These are phyloP conservation scores for Lasioglossum lativentre DNA, from an alignment of 2,888 invertebrate species.

Conservation along the genomic window DNA sequence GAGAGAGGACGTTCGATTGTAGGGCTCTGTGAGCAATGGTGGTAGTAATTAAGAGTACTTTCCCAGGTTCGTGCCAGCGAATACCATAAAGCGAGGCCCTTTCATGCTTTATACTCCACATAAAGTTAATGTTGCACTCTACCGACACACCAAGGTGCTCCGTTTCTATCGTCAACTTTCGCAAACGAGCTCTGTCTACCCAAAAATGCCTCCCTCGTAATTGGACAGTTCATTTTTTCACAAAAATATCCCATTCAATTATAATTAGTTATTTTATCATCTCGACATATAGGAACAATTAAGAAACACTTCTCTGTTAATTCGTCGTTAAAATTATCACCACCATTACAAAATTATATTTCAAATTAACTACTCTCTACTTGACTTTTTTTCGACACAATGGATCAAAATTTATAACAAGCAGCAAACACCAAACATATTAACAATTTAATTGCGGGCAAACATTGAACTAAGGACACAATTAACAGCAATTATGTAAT, in stretches of 20 bases:
- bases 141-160: neutral
- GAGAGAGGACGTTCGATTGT: neutral
- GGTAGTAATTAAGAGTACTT: constrained; percentile 8
- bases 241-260: neutral
- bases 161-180: neutral
- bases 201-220: neutral
- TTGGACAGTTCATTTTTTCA: neutral
- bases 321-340: too few relatives aligned
- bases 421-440: neutral
- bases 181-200: neutral
- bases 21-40: neutral
- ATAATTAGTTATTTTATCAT: too few relatives aligned
- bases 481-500: neutral
- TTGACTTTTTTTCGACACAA: neutral
- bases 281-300: too few relatives aligned
- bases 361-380: neutral
- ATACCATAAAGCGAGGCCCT: neutral
- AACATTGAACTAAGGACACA: neutral
- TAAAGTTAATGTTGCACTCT: constrained; percentile 8
- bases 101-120: neutral
- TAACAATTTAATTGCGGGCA: neutral
- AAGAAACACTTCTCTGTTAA: too few relatives aligned
- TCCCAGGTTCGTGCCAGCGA: neutral
- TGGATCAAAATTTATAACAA: neutral
- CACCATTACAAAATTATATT: too few relatives aligned